Base-by-base conservation (phyloP, 2,888 invertebrate genomes). In the Drosophila longiperda region DNA sequence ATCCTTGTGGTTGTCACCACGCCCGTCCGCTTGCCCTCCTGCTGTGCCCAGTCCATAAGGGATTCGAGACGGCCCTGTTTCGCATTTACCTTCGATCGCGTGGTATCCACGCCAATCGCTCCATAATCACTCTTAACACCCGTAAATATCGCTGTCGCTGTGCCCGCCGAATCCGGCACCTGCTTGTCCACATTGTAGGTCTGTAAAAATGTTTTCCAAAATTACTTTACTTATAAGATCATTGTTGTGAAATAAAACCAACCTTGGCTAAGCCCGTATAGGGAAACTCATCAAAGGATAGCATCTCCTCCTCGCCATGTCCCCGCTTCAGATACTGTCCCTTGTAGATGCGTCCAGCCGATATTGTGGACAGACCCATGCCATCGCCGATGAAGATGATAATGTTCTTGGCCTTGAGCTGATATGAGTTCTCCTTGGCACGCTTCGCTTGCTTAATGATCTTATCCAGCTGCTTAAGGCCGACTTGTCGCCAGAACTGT, bases 161-260 rank as follows among this genome's bases (percentile, higher is more conserved):
- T 95, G 3, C 94, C 95, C 2, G 96, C 96, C 3, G 96, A 96
- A 86, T 96, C 96, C 0, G 96, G 94, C 17, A 95, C 95, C 92
- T 96, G 96, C 67, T 94, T 94, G 89, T 96, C 95, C n/a, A 95
- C 94, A 80, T 95, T 95, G 92, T 96, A 96, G 0, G 96, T 96
- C 95, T 96, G 69, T 2, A 23, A 26, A 29, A 4, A n/a, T 15
- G 17, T 36, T 9, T 4, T 29, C 29, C 29, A 29, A 29, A 29
- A 29, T 29, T 20, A 20, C 1, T 42, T 20, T 12, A 20, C 0
- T 15, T 15, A 8, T 15, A 23, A 15, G 4, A 45, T 45, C 1
- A 15, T 3, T 15, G 9, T 17, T 20, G 20, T 9, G 0, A 17
- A 29, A 12, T n/a, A 12, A 9, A 48, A n/a, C 71, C 70, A 87